Conservation (phyloP, 2,888 invertebrate species). For the Noctuana brunneofusca region DNA sequence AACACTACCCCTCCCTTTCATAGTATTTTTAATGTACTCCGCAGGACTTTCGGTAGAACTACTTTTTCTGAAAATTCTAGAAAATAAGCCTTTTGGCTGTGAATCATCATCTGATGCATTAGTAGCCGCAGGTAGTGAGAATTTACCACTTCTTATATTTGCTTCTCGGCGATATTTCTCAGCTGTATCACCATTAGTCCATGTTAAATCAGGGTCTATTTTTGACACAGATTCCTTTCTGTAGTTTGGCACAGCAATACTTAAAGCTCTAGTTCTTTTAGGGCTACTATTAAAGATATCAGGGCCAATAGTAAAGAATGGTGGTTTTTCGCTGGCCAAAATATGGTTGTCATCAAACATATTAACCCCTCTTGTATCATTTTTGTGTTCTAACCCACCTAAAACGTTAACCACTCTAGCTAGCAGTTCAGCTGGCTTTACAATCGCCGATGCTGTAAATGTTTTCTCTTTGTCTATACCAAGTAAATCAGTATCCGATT, state of each 20-base stretch:
- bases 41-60: constrained; percentile 64
- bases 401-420: constrained; percentile 90
- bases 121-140: constrained; percentile 62
- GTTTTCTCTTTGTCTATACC: constrained; percentile 91
- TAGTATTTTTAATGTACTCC: constrained; percentile 65
- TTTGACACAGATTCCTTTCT: constrained; percentile 68
- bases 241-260: constrained; percentile 81
- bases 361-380: constrained; percentile 83
- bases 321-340: constrained; percentile 85
- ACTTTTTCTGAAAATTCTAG: constrained; percentile 62
- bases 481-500: constrained; percentile 90
- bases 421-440: constrained; percentile 89
- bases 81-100: constrained; percentile 59
- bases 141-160: constrained; percentile 68
- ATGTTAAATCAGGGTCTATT: constrained; percentile 83
- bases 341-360: constrained; percentile 90
- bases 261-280: constrained; percentile 83
- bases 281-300: constrained; percentile 64
- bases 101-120: constrained; percentile 43
- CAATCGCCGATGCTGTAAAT: constrained; percentile 86
- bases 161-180: constrained; percentile 82
- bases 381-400: constrained; percentile 82
- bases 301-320: constrained; percentile 82
- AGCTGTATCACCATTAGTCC: constrained; percentile 86
- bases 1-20: constrained; percentile 60